Conservation (phyloP, 2,797 vertebrate genomes). For the Tiaroga cobitis region DNA sequence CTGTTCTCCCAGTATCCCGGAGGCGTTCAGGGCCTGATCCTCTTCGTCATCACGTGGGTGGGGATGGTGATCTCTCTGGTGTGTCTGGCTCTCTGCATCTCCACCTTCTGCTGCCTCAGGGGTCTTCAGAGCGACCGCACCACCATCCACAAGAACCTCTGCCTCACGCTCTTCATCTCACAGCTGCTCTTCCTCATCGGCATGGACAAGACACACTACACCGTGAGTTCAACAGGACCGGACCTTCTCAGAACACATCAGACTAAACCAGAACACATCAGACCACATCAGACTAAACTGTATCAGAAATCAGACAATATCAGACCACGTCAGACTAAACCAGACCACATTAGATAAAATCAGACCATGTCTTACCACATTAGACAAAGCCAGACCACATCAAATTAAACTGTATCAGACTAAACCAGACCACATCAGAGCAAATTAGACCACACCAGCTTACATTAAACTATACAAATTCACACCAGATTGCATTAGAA, state of each 20-base stretch:
- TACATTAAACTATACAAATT: too few relatives aligned
- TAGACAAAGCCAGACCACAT: too few relatives aligned
- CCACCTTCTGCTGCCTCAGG: constrained; percentile 91
- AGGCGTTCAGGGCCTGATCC: constrained; percentile 84
- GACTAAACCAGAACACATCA: not conserved
- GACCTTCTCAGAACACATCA: not conserved
- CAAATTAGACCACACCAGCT: too few relatives aligned
- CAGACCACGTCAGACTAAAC: not conserved
- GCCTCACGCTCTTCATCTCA: constrained; percentile 90
- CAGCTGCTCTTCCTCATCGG: constrained; percentile 91
- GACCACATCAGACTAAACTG: not conserved
- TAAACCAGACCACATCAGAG: too few relatives aligned
- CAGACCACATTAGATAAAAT: not conserved
- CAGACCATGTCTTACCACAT: too few relatives aligned
- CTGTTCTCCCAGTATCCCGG: constrained; percentile 74
- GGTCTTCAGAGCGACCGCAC: constrained; percentile 90
- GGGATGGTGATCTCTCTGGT: constrained; percentile 92
- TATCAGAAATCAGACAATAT: not conserved
- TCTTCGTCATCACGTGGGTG: constrained; percentile 93
- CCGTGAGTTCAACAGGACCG: constrained; percentile 81
- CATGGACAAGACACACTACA: constrained; percentile 90
- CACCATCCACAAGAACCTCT: constrained; percentile 95
- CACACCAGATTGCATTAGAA: too few relatives aligned
- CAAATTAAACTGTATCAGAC: too few relatives aligned
- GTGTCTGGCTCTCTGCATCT: constrained; percentile 89